Percentiles rank a stretch among this genome's conserved stretches.
Evolutionary conservation across 1,140 invertebrate species (phyloP).

Genomic region (Microplitis demolitor): DNA sequence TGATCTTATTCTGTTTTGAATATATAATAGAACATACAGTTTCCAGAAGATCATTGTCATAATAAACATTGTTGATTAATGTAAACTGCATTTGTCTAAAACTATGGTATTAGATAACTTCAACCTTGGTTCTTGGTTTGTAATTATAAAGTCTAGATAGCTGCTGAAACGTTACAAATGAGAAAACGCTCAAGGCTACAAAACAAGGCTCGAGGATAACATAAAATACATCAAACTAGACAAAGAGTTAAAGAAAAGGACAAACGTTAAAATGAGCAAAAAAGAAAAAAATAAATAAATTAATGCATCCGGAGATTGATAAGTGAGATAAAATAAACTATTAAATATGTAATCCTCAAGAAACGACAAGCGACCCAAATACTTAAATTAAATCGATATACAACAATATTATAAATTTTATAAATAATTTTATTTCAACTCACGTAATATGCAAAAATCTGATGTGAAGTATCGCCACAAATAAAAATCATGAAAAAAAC

Average conservation of each 20-base stretch:
- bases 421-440: too few species aligned
- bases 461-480: background rate
- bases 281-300: background rate
- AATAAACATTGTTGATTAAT: background rate
- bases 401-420: too few species aligned
- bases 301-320: too few species aligned
- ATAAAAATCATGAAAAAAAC: background rate
- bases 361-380: too few species aligned
- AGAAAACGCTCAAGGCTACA: conserved; percentile 44
- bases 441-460: background rate
- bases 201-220: conserved; percentile 8
- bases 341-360: background rate
- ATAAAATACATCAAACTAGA: background rate
- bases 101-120: conserved; percentile 49
- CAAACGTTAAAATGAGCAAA: conserved; percentile 6
- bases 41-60: background rate
- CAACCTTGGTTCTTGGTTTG: conserved; percentile 47
- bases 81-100: conserved; percentile 14
- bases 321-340: too few species aligned
- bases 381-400: too few species aligned
- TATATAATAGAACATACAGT: background rate
- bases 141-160: conserved; percentile 42
- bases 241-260: background rate
- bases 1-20: too few species aligned
- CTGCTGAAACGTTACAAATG: conserved; percentile 30